Conservation (phyloP, 2,888 invertebrate species). For the Leucania comma region DNA sequence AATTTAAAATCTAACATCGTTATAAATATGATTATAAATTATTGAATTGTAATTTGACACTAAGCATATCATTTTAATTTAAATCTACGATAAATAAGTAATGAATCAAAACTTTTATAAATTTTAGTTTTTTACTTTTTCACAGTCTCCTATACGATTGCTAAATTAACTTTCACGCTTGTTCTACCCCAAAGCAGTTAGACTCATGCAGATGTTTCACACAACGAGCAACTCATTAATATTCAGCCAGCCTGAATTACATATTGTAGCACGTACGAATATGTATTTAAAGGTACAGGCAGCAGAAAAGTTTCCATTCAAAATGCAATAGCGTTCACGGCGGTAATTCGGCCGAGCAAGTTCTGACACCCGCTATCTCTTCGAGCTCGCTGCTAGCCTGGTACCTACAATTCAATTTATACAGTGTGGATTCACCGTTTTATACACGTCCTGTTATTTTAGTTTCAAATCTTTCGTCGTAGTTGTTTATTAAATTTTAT, state of each 20-base stretch:
- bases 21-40: too few species aligned
- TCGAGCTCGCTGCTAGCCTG: slow-evolving; percentile 37
- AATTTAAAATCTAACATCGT: too few species aligned
- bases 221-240: slow-evolving; percentile 1
- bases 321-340: slow-evolving; percentile 58
- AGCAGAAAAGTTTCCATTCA: slow-evolving; percentile 58
- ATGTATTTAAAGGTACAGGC: slow-evolving; percentile 8
- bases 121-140: too few species aligned
- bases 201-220: neutral
- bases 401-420: slow-evolving; percentile 65
- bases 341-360: slow-evolving; percentile 55
- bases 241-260: slow-evolving; percentile 15
- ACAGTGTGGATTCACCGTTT: slow-evolving; percentile 57
- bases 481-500: slow-evolving; percentile 48
- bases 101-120: too few species aligned
- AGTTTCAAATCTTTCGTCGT: slow-evolving; percentile 62
- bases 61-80: too few species aligned
- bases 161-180: too few species aligned
- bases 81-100: too few species aligned
- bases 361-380: slow-evolving; percentile 59
- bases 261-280: slow-evolving; percentile 3
- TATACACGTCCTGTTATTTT: slow-evolving; percentile 60
- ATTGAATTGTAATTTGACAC: too few species aligned
- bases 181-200: neutral
- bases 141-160: too few species aligned